These are phyloP conservation scores for Platygyra sinensis DNA, from an alignment of 64 coral and sea anemone species.

Conservation along the genomic window DNA sequence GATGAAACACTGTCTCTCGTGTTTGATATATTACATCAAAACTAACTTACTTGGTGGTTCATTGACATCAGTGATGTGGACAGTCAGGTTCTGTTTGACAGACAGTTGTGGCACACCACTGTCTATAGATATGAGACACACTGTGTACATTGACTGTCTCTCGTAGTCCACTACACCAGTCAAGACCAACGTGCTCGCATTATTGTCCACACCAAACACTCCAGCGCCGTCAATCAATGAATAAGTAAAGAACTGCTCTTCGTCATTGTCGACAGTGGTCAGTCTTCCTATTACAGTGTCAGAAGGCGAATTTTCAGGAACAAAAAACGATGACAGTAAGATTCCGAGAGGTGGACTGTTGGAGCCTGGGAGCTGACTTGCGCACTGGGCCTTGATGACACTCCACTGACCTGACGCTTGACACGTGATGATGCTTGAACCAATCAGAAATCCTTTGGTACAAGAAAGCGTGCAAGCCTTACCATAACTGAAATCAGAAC, in stretches of 20 bases:
- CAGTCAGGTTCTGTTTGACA: slow-evolving; percentile 58
- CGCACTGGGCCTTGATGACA: slow-evolving; percentile 65
- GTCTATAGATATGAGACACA: slow-evolving; percentile 63
- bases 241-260: slow-evolving; percentile 57
- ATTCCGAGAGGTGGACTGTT: slow-evolving; percentile 66
- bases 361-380: slow-evolving; percentile 44
- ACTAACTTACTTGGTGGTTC: slow-evolving; percentile 71
- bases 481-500: slow-evolving; percentile 33
- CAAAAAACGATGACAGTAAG: slow-evolving; percentile 51
- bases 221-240: slow-evolving; percentile 54
- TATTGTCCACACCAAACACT: slow-evolving; percentile 58
- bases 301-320: slow-evolving; percentile 64
- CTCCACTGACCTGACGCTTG: slow-evolving; percentile 64
- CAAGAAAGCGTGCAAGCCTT: slow-evolving; percentile 57
- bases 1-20: too few relatives aligned
- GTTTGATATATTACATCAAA: too few relatives aligned
- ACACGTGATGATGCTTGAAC: slow-evolving; percentile 52
- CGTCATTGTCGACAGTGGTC: slow-evolving; percentile 66
- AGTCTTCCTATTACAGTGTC: slow-evolving; percentile 56
- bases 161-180: slow-evolving; percentile 71
- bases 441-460: slow-evolving; percentile 63
- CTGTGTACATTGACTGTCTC: slow-evolving; percentile 49
- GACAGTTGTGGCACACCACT: slow-evolving; percentile 65
- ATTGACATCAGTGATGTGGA: slow-evolving; percentile 69
- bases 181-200: slow-evolving; percentile 32